Percentiles rank a stretch among this genome's conserved stretches.
Evolutionary conservation across 2,797 vertebrate species (phyloP).

Genomic region (Graptemys geographica): DNA sequence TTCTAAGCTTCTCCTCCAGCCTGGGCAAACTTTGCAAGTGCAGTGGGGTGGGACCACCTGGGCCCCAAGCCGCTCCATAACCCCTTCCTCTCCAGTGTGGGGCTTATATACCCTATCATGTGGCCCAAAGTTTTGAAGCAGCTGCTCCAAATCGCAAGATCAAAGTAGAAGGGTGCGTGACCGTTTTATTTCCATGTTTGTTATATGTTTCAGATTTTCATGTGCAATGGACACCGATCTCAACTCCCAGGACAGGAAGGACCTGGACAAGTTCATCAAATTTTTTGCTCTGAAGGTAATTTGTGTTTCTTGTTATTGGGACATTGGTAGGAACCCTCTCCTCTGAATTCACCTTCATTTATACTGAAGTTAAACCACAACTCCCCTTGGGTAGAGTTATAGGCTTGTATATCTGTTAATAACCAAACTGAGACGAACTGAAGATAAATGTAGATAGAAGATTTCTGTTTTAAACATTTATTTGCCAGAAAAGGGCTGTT

Average conservation of each 20-base stretch:
- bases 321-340: neutral
- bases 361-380: neutral
- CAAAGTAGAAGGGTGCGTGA: constrained; percentile 1
- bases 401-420: constrained; percentile 50
- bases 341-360: neutral
- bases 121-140: neutral
- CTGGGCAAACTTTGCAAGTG: no score
- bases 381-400: neutral
- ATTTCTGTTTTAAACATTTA: constrained; percentile 57
- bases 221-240: constrained; percentile 97
- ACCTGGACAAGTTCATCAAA: constrained; percentile 99
- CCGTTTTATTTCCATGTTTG: neutral
- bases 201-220: constrained; percentile 81
- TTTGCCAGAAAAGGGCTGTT: constrained; percentile 47
- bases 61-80: no score
- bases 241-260: constrained; percentile 97
- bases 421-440: constrained; percentile 54
- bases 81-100: no score
- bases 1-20: no score
- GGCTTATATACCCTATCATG: neutral
- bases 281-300: constrained; percentile 98
- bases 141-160: neutral
- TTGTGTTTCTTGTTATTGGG: neutral
- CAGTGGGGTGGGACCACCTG: no score
- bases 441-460: constrained; percentile 46